Percentiles rank a stretch among this genome's conserved stretches.
Conservation (phyloP, 1,140 invertebrate genomes). For the Thaumetopoea pityocampa region DNA sequence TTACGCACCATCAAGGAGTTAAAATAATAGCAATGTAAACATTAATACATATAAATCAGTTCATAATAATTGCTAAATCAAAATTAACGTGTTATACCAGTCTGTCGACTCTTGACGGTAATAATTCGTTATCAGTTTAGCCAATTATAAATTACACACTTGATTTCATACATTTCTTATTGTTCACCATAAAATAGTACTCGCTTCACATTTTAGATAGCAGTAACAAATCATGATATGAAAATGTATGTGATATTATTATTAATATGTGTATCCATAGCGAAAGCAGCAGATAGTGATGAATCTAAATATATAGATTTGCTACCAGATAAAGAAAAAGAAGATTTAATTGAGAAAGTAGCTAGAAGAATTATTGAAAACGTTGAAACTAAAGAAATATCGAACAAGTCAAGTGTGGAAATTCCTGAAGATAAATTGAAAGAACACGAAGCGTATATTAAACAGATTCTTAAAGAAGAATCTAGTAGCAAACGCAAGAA, state of each 20-base stretch:
- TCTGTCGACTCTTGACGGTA: slow-evolving; percentile 2
- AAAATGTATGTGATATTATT: slow-evolving; percentile 18
- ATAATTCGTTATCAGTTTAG: slow-evolving; percentile 9
- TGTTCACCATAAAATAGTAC: slow-evolving; percentile 5
- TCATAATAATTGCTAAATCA: too few relatives aligned
- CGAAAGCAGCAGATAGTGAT: slow-evolving; percentile 23
- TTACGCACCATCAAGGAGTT: too few relatives aligned
- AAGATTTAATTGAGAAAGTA: slow-evolving; percentile 44
- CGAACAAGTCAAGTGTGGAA: slow-evolving; percentile 26
- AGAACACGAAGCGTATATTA: slow-evolving; percentile 39
- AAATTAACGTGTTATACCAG: background rate
- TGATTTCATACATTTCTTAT: slow-evolving; percentile 10
- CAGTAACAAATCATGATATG: slow-evolving; percentile 22
- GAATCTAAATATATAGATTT: slow-evolving; percentile 52
- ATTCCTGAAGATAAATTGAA: slow-evolving; percentile 41
- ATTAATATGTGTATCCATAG: slow-evolving; percentile 11
- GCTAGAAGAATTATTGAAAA: slow-evolving; percentile 48
- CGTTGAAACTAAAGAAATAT: slow-evolving; percentile 28
- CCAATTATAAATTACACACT: slow-evolving; percentile 8
- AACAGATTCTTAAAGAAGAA: slow-evolving; percentile 47
- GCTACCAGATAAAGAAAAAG: slow-evolving; percentile 49
- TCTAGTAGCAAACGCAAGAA: slow-evolving; percentile 29
- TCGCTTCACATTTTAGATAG: background rate
- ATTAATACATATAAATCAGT: too few relatives aligned
- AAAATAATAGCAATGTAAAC: too few relatives aligned